Base-by-base conservation (phyloP, 2,113 vertebrate species). In the Gasterosteus nipponicus region DNA sequence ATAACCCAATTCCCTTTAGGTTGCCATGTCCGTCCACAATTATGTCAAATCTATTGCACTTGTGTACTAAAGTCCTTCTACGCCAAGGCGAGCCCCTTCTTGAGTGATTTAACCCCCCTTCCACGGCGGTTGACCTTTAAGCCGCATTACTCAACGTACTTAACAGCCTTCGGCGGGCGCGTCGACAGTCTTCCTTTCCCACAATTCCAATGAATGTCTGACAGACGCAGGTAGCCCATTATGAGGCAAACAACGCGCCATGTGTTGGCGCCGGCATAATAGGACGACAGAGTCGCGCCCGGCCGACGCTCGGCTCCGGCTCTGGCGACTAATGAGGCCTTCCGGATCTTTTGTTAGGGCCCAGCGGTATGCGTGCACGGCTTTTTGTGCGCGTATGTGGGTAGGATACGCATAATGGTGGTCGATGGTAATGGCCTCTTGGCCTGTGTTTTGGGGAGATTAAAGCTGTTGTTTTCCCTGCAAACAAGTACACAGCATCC, bases 241-340 rank as follows among this genome's bases (percentile, higher is more conserved):
- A 86, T 85, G 76, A 73, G 82, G 49, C 47, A 71, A 81, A 89
- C 78, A 82, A 89, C 12, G 49, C 83, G 84, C 86, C 87, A 85
- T 83, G 85, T 80, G 77, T 85, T 75, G 73, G 78, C 83, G 70
- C 76, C 77, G 86, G 82, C 83, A 87, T 75, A 84, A 85, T 80
- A 46, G 70, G 73, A 66, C 22, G 29, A 63, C 74, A 38, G 68
- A 76, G 78, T 82, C 76, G 87, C 84, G 73, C 77, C 31, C 4
- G 47, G 83, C 83, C 81, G 58, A 58, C 81, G 70, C 83, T 86
- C 81, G 75, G 73, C 85, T 81, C 42, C 3, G 10, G 81, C 86
- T 90, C 82, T 33, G 72, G 79, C 89, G 85, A 89, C 85, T 93
- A 92, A 93, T 90, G 89, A 92, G 90, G 85, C 89, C 83, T 86